These are phyloP conservation scores for Sitta carolinensis DNA, from an alignment of 2,797 vertebrate species.

Conservation along the genomic window DNA sequence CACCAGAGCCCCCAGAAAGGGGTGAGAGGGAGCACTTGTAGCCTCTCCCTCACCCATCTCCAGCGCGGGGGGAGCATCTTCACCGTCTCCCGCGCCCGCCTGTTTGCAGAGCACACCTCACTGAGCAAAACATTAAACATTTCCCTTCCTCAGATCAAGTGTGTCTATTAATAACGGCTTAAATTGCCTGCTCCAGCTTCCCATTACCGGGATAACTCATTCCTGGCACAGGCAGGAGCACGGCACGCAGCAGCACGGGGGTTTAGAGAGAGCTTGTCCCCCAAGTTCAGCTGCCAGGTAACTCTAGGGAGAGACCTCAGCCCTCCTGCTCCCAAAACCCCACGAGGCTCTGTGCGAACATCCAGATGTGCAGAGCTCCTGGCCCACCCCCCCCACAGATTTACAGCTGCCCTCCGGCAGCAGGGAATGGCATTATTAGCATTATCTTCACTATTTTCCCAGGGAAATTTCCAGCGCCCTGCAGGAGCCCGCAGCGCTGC, in stretches of 20 bases:
- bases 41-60: background rate
- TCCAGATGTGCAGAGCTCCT: background rate
- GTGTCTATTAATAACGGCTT: conserved; percentile 66
- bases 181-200: conserved; percentile 34
- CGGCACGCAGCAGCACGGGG: background rate
- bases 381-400: rapidly evolving
- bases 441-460: background rate
- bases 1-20: background rate
- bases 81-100: background rate
- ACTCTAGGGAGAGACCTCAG: background rate
- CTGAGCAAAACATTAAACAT: conserved; percentile 61
- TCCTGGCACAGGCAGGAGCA: background rate
- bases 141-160: conserved; percentile 50
- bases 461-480: rapidly evolving
- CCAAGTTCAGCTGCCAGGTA: background rate
- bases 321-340: background rate
- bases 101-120: conserved; percentile 60
- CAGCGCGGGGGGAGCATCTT: background rate
- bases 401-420: conserved; percentile 5
- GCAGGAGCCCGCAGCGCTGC: background rate
- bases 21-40: background rate
- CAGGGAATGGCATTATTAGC: background rate
- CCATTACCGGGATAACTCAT: conserved; percentile 28
- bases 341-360: background rate
- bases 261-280: rapidly evolving